A percentile compares a stretch with the other conserved stretches of the same genome.
Evolutionary conservation across 1,140 invertebrate genomes (phyloP).

Genomic region (Mya arenaria): DNA sequence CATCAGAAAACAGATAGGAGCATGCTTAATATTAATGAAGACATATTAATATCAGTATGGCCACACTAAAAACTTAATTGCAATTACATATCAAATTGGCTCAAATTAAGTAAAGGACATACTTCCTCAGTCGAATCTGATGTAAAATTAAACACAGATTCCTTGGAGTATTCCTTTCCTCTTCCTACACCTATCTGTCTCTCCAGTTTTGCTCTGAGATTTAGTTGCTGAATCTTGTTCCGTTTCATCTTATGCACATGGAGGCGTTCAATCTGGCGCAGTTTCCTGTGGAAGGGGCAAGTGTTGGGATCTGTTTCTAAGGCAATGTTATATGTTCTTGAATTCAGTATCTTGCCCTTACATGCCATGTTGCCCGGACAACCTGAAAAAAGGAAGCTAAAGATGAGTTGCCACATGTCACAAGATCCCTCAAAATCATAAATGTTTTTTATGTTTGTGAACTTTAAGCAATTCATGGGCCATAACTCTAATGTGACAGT

Average conservation of each 20-base stretch:
- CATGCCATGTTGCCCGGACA: not conserved
- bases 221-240: not conserved
- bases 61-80: too few species aligned
- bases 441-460: too few species aligned
- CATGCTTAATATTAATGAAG: too few species aligned
- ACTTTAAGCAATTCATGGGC: too few species aligned
- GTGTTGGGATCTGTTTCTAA: slow-evolving; percentile 70
- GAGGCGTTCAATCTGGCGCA: slow-evolving; percentile 67
- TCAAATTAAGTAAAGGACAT: too few species aligned
- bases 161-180: not conserved
- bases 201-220: not conserved
- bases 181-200: not conserved
- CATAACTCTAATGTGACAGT: too few species aligned
- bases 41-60: too few species aligned
- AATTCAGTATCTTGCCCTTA: slow-evolving; percentile 62
- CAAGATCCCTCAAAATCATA: too few species aligned
- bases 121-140: slow-evolving; percentile 19
- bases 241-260: slow-evolving; percentile 52
- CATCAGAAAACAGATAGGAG: too few species aligned
- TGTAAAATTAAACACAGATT: slow-evolving; percentile 30
- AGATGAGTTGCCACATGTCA: too few species aligned
- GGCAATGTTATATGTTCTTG: slow-evolving; percentile 72
- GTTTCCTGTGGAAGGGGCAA: slow-evolving; percentile 65
- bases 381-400: not conserved
- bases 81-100: too few species aligned